Evolutionary conservation across 2,888 invertebrate species (phyloP), one percentile per base, ranked within the genome.

Genomic region (Drosophila trichaetosa): DNA sequence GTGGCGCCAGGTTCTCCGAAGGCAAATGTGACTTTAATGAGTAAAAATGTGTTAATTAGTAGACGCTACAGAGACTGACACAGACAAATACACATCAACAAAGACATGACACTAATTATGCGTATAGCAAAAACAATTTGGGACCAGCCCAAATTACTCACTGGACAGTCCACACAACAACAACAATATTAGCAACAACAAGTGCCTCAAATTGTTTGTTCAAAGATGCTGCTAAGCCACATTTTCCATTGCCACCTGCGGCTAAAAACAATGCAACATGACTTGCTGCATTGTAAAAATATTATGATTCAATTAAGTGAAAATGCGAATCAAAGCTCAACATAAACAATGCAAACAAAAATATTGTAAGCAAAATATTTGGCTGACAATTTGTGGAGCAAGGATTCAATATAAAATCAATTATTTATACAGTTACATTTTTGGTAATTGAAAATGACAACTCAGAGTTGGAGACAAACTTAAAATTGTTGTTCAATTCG

Each of bases 31-130:
- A 88, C 88, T 90, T 87, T 87, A 87, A 87, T 87, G 86, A 87
- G 90, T 90, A 90, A 88, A 86, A 90, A 87, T 88, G 86, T 86
- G 86, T 90, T 87, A 87, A 90, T 87, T 87, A 87, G 88, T 76
- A 72, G 72, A 75, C 85, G 73, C 81, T 81, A 77, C 77, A 65
- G 63, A 74, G 85, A 73, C 86, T 90, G 90, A 85, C 83, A 90
- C 79, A 87, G 82, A 81, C 62, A 71, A 6, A 21, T 3, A 46
- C 34, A 60, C 38, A 36, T 21, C 27, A 60, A 48, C 46, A 64
- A 52, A 52, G 65, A 57, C 59, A 89, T 82, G 72, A 79, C 79
- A 80, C 51, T 69, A 48, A 57, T 57, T 57, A 57, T 40, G 29
- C 21, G 31, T 31, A 7, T 4, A 57, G 42, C 18, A 29, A 42